Base-by-base conservation (phyloP, 2,888 invertebrate genomes). In the Branchipolynoe longqiensis region DNA sequence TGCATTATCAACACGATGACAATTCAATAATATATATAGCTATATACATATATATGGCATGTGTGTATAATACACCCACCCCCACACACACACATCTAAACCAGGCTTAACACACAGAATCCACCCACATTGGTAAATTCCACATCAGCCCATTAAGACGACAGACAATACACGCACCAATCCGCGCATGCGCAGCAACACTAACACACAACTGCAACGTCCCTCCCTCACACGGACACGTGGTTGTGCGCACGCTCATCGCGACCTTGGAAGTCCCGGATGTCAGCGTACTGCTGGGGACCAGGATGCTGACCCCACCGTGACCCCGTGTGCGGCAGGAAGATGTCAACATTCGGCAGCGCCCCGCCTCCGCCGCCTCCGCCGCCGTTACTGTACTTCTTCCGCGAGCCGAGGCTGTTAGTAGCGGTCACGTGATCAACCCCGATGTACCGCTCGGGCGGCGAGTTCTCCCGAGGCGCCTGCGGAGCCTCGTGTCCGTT, bases 201-300 rank as follows among this genome's bases (percentile, higher is more conserved):
- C 2, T 14, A 62, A 3, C 25, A 14, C 25, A 3, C 22, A 62
- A 28, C 28, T 12, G 69, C 69, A n/a, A n/a, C n/a, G n/a, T n/a
- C n/a, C n/a, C 69, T 22, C 38, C 1, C 69, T 78, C 54, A 78
- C 1, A 78, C 78, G 6, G 78, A 78, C 31, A 78, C 78, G 28
- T 78, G 78, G 31, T 78, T 78, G 48, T 78, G 78, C 14, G 48
- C 40, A 41, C 78, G 41, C 78, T 78, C 78, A 28, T 78, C 78
- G 8, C 78, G 41, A 4, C 48, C 31, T 48, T 69, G 69, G 69
- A 69, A 38, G 69, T 69, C 69, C 69, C 69, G 69, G 69, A 54
- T 48, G 28, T 78, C 78, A 8, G 48, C 41, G 28, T 48, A 78
- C 1, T 41, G 48, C 41, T 48, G 78, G 1, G 41, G 41, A 8